Conservation (phyloP, 2,113 vertebrate genomes). For the Bos indicus region DNA sequence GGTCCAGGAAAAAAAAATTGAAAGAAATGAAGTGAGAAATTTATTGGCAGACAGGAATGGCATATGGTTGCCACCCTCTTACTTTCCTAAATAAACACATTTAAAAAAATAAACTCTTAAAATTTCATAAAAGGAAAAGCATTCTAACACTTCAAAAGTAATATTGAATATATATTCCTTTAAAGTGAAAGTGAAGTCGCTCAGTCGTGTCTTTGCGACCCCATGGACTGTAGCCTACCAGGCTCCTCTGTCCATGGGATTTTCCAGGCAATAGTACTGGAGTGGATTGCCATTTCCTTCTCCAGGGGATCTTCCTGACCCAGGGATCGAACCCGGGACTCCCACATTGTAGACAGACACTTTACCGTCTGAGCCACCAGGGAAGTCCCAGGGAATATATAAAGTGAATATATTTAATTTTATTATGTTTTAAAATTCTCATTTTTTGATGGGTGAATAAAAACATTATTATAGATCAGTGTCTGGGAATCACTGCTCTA, state of each 20-base stretch:
- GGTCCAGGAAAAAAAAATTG: neutral
- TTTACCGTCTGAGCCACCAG: no score
- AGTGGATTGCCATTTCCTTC: no score
- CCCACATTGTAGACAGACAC: no score
- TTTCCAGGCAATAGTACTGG: no score
- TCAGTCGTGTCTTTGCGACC: no score
- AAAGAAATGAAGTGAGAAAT: neutral
- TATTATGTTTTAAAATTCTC: neutral
- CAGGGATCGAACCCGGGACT: no score
- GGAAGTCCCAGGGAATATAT: neutral
- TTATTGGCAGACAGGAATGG: neutral
- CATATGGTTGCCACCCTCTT: neutral
- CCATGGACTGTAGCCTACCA: no score
- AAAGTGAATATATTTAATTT: conserved; percentile 8
- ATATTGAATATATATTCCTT: neutral
- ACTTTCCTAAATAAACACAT: conserved; percentile 12
- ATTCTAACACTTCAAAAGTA: neutral
- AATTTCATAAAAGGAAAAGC: neutral
- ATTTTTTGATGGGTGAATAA: neutral
- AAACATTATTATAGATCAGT: neutral
- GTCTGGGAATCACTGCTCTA: neutral
- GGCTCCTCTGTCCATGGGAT: no score
- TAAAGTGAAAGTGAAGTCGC: neutral
- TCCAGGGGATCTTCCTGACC: no score
- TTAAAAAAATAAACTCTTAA: neutral